Base-by-base conservation (phyloP, 2,113 vertebrate species). In the Microtus oregoni region DNA sequence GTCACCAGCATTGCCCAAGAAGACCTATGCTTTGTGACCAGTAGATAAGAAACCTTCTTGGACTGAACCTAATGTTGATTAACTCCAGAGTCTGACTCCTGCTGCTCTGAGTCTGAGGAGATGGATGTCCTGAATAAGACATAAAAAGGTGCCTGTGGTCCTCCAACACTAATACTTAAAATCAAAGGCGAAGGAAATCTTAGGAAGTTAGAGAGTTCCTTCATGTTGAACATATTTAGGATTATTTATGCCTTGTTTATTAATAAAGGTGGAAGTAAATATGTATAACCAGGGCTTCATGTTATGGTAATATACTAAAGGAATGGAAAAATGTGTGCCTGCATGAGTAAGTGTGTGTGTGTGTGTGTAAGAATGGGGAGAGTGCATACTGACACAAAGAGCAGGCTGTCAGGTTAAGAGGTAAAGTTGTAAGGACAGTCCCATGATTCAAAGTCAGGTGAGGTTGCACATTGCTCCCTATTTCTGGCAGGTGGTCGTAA, bases 261-360 rank as follows among this genome's bases (percentile, higher is more conserved):
- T 78, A 83, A 97, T 92, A 78, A 97, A 90, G 90, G 70, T 87
- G 47, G 73, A 86, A 97, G 95, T 95, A 96, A 98, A 98, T 94
- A 96, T 98, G 97, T 97, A 91, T 77, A 89, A 70, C 90, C 61
- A 65, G 44, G 83, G 94, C 81, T 85, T n/a, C 19, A 26, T 44
- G 47, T 85, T 58, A 73, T 83, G 70, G 88, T 85, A 95, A 93
- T 75, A 91, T 38, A 94, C 67, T 81, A 94, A 96, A n/a, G 90
- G 90, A 92, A 96, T 94, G 94, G 92, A 22, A 86, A 86, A 86
- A 58, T 94, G 52, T 70, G 50, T 89, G 32, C 10, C 2, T 89
- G 44, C 0, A 0, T 97, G 75, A 68, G 50, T 95, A 58, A 96
- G 58, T 87, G 8, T 65, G 35, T 96, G 12, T 70, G 67, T 32